Conservation (phyloP, 1,140 invertebrate genomes). For the Vollenhovia emeryi region DNA sequence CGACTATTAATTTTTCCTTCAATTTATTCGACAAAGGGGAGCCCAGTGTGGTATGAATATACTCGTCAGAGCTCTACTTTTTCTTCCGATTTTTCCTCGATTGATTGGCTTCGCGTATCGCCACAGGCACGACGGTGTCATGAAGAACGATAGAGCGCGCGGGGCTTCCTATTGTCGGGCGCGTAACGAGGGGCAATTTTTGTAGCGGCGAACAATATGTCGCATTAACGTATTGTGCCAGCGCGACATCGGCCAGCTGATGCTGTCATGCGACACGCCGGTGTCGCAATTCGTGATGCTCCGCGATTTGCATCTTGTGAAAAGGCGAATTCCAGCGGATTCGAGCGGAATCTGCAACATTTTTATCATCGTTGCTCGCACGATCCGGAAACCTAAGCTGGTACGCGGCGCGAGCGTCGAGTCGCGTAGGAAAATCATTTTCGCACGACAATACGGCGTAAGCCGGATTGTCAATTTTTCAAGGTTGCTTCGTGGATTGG, state of each 20-base stretch:
- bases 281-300: slow-evolving; percentile 70
- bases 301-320: slow-evolving; percentile 70
- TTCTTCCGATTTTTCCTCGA: slow-evolving; percentile 9
- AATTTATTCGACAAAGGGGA: slow-evolving; percentile 24
- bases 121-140: slow-evolving; percentile 3
- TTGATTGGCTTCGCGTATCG: background rate
- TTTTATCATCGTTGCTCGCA: slow-evolving; percentile 11
- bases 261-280: slow-evolving; percentile 64
- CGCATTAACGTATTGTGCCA: slow-evolving; percentile 84
- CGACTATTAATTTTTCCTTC: slow-evolving; percentile 64
- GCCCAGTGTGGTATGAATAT: background rate
- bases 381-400: background rate
- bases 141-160: background rate
- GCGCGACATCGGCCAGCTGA: slow-evolving; percentile 19
- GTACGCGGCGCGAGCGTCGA: too few species aligned
- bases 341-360: slow-evolving; percentile 12
- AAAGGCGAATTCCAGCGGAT: slow-evolving; percentile 33
- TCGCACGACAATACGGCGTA: too few species aligned
- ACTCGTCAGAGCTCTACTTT: background rate
- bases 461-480: background rate
- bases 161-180: slow-evolving; percentile 76
- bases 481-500: background rate
- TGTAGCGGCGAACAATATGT: slow-evolving; percentile 83
- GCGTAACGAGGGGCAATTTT: slow-evolving; percentile 84
- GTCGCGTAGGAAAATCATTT: background rate